Percentiles rank a stretch among this genome's conserved stretches.
phyloP scores from a whole-genome alignment of 2,888 invertebrate genomes.

The Leptinotarsa peninsularis region DNA sequence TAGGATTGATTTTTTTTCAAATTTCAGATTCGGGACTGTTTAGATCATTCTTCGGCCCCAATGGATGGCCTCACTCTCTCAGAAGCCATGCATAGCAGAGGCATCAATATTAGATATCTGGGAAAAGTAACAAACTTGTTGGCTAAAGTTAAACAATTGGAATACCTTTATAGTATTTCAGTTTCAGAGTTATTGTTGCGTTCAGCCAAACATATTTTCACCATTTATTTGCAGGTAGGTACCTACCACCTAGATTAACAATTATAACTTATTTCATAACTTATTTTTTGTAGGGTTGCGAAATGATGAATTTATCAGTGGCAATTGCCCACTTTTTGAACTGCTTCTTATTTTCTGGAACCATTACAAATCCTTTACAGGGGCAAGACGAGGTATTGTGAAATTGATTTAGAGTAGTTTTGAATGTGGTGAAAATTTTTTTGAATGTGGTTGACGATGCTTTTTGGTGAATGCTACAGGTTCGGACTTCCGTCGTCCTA shows the following conservation, averaged over 20 bases:
- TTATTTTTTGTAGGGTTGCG: constrained; percentile 73
- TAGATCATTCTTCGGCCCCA: constrained; percentile 92
- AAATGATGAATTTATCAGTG: constrained; percentile 89
- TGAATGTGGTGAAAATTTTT: background rate
- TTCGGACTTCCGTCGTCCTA: no score
- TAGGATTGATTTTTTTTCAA: constrained; percentile 57
- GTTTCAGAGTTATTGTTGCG: constrained; percentile 90
- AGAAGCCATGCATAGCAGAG: constrained; percentile 93
- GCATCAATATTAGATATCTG: constrained; percentile 96
- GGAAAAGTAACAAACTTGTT: constrained; percentile 90
- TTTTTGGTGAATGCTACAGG: no score
- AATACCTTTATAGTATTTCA: constrained; percentile 90
- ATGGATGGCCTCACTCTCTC: constrained; percentile 95
- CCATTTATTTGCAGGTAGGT: constrained; percentile 84
- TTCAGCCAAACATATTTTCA: constrained; percentile 94
- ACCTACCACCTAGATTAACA: background rate
- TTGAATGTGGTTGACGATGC: background rate
- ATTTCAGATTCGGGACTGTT: constrained; percentile 91
- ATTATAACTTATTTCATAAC: background rate
- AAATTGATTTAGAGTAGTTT: background rate
- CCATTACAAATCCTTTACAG: constrained; percentile 76
- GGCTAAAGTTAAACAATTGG: constrained; percentile 80
- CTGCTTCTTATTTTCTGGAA: constrained; percentile 87
- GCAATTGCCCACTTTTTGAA: constrained; percentile 97
- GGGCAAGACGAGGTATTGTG: constrained; percentile 74